Base-by-base conservation (phyloP, 2,888 invertebrate genomes). In the Adelphocoris suturalis region DNA sequence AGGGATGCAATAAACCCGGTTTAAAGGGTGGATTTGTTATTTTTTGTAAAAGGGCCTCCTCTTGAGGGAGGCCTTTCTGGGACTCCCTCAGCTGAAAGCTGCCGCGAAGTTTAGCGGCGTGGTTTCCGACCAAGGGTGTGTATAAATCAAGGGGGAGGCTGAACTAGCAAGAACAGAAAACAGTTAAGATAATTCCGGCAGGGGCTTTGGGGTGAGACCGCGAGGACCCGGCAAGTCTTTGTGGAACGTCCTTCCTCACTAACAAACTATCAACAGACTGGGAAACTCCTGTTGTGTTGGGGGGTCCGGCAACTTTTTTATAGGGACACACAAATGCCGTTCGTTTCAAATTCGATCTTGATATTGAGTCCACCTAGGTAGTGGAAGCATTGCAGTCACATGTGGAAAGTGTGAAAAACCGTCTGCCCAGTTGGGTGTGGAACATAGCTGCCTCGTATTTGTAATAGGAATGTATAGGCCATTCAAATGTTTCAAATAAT, bases 111-210 rank as follows among this genome's bases (percentile, higher is more conserved):
- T 82, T 9, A 52, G 82, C 82, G 82, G 52, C 23, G 85, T 27
- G 82, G 82, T 52, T 19, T 82, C 47, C n/a, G 19, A 82, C 48
- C n/a, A 19, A 85, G 61, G 27, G 37, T 13, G 85, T 16, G 37
- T 61, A 85, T 85, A 85, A 85, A 85, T 85, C 85, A 85, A 57
- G 85, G 27, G 28, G 85, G 61, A 37, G 37, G 37, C 37, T 37
- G 37, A 52, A 85, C 85, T 61, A 57, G 57, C 61, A 85, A 81
- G 80, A 81, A 84, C 84, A 85, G 85, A 85, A 85, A 85, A 85
- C 85, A 61, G 52, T 82, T 82, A 52, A 82, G 85, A 61, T 85
- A 57, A 85, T 85, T 85, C 61, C 61, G 46, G 9, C 57, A 13
- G 82, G 23, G 37, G 37, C 28, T 37, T 85, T 85, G 27, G 28